These are phyloP conservation scores for Falco novaeseelandiae DNA, from an alignment of 2,797 vertebrate species.

Conservation along the genomic window DNA sequence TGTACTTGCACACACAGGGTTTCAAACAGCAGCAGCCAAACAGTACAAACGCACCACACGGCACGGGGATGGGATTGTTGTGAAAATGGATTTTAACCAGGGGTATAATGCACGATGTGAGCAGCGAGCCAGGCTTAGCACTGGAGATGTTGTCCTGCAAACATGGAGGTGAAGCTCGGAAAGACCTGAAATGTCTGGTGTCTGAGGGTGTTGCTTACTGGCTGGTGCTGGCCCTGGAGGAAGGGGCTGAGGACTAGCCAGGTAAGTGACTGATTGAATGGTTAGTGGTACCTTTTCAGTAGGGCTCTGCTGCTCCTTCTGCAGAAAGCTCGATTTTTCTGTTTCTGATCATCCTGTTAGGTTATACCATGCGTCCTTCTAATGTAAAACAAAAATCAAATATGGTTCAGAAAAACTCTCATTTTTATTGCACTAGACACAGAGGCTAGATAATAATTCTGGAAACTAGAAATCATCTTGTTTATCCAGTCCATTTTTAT, in stretches of 20 bases:
- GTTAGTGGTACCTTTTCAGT: not conserved
- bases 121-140: fast-evolving
- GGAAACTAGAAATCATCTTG: slow-evolving; percentile 10
- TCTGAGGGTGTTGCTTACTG: not conserved
- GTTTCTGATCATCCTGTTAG: not conserved
- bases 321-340: not conserved
- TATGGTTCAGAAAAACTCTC: not conserved
- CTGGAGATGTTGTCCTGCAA: not conserved
- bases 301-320: not conserved
- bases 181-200: not conserved
- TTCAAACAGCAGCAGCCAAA: not conserved
- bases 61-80: fast-evolving
- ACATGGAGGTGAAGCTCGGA: not conserved
- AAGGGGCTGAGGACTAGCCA: not conserved
- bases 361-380: not conserved
- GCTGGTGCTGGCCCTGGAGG: not conserved
- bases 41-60: fast-evolving
- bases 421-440: not conserved
- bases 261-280: not conserved
- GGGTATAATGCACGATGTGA: fast-evolving
- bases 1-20: not conserved
- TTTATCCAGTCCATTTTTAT: slow-evolving; percentile 73
- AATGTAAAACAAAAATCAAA: not conserved
- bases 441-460: not conserved
- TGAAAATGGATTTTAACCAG: not conserved